Base-by-base conservation (phyloP, 2,113 vertebrate species). In the Gambusia holbrooki region DNA sequence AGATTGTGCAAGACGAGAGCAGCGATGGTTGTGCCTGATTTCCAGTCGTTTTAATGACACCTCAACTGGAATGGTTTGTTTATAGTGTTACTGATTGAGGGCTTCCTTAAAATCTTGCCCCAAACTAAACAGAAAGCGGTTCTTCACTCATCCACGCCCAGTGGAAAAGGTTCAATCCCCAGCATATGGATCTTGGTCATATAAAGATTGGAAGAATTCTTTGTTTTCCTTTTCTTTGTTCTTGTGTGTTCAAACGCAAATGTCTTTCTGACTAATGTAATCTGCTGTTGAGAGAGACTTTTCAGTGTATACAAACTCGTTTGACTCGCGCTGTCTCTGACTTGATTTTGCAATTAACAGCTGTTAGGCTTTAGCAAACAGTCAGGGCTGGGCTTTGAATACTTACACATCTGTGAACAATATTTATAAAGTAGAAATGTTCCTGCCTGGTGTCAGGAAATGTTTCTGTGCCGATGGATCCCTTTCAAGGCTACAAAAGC, bases 71-170 rank as follows among this genome's bases (percentile, higher is more conserved):
- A 90, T 86, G 88, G 87, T 69, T 79, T 92, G 93, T 93, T 93
- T 94, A 92, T 78, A 86, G 83, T 78, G 81, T 84, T 72, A 87
- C 90, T 90, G 91, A 92, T 93, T 93, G 89, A 90, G 91, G 90
- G 90, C 90, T 89, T 90, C 92, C 87, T 88, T 89, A 86, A 93
- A 92, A 85, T 89, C 89, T 80, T 80, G 82, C 81, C 90, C 82
- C 74, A 73, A 93, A 74, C 80, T 88, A 93, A 93, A 94, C 91
- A 93, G 82, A 93, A 91, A 84, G 84, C 90, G 84, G 91, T 91
- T 82, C 79, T 86, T 79, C 89, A 88, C 87, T 90, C 69, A 69
- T 88, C 88, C 90, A 83, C 87, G 7, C 77, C 88, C 85, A 89
- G 81, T 88, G 86, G 87, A 90, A 88, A 86, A 65, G 77, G 72